A percentile compares a stretch with the other conserved stretches of the same genome.
These are phyloP conservation scores for Lucilia sericata DNA, from an alignment of 1,140 invertebrate genomes.

Conservation along the genomic window DNA sequence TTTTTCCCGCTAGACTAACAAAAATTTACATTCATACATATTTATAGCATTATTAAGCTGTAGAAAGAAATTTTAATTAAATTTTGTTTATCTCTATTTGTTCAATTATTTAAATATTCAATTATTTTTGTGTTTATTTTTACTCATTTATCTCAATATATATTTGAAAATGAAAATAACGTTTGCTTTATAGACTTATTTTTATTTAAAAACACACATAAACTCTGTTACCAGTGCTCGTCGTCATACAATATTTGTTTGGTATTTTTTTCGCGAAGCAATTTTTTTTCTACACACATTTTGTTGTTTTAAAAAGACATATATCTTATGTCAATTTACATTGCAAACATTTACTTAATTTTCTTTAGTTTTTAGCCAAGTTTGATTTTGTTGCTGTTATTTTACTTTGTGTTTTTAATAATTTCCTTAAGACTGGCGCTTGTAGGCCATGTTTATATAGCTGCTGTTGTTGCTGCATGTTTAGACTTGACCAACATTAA, in stretches of 20 bases:
- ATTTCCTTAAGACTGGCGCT: constrained; percentile 38
- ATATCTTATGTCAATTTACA: constrained; percentile 20
- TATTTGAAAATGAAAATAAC: too few species aligned
- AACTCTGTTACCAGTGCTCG: too few species aligned
- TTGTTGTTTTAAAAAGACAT: background rate
- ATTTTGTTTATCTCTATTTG: too few species aligned
- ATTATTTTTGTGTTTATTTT: too few species aligned
- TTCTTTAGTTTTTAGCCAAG: background rate
- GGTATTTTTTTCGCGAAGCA: background rate
- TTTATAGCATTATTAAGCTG: too few species aligned
- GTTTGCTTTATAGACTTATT: too few species aligned
- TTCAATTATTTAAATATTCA: too few species aligned
- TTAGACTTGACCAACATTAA: constrained; percentile 44
- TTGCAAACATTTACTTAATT: constrained; percentile 24
- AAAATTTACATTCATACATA: too few species aligned
- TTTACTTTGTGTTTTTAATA: constrained; percentile 25
- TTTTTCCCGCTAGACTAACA: too few species aligned
- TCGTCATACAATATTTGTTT: background rate
- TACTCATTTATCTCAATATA: too few species aligned
- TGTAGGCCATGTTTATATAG: constrained; percentile 36
- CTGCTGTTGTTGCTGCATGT: constrained; percentile 2
- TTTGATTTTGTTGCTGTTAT: background rate
- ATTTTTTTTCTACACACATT: background rate
- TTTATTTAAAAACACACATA: too few species aligned
- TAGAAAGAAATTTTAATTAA: too few species aligned